Percentiles rank a stretch among this genome's conserved stretches.
Conservation (phyloP, 2,888 invertebrate genomes). For the Yponomeuta malinellus region DNA sequence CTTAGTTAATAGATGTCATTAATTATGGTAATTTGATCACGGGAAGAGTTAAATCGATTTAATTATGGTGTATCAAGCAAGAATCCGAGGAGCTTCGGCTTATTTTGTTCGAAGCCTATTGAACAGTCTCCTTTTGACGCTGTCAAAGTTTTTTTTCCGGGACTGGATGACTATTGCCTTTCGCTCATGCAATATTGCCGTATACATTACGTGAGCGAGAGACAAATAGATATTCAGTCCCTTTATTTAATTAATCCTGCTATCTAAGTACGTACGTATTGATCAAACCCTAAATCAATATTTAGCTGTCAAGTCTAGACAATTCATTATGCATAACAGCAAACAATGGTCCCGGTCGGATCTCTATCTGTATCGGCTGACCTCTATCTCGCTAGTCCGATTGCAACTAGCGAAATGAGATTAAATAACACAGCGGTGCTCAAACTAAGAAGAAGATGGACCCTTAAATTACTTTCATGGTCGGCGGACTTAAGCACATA, state of each 20-base stretch:
- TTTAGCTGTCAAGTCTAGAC: neutral
- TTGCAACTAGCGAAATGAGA: neutral
- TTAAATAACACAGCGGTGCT: conserved; percentile 5
- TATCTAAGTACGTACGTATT: neutral
- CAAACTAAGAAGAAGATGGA: neutral
- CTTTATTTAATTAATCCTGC: no score
- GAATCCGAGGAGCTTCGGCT: neutral
- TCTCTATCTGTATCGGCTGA: neutral
- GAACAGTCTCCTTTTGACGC: neutral
- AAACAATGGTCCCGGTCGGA: conserved; percentile 4
- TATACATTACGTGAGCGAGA: no score
- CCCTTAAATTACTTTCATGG: no score
- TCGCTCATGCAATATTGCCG: no score
- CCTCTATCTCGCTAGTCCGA: conserved; percentile 5
- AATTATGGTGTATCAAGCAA: conserved; percentile 14
- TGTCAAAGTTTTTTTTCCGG: neutral
- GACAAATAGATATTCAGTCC: no score
- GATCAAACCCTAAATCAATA: neutral
- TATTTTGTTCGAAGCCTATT: neutral
- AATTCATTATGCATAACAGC: neutral
- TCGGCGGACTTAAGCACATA: no score
- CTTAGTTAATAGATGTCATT: conserved; percentile 21
- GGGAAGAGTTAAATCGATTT: conserved; percentile 17
- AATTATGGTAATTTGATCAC: conserved; percentile 23
- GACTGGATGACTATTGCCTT: neutral